Conservation (phyloP, 53 echinoderm and acorn worm species). For the Paracentrotus lividus region DNA sequence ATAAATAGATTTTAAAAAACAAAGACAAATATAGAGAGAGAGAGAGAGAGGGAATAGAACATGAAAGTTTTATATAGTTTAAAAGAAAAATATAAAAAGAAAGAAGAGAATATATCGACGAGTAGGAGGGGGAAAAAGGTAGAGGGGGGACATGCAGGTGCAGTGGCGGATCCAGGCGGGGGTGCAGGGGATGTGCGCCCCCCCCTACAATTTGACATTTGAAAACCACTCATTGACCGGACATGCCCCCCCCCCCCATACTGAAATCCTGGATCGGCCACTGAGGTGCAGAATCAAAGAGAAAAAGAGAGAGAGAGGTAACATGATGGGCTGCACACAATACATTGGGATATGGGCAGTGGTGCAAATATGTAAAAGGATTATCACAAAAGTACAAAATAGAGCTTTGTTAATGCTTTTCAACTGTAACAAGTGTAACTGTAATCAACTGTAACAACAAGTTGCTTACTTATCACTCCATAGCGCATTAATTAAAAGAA, state of each 20-base stretch:
- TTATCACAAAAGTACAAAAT: background rate
- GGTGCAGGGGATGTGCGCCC: too few relatives aligned
- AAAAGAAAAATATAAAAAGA: background rate
- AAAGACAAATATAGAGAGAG: background rate
- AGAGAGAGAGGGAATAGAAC: background rate
- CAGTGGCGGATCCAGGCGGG: too few relatives aligned
- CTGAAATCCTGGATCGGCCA: too few relatives aligned
- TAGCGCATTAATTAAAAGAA: background rate
- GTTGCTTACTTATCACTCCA: constrained; percentile 11
- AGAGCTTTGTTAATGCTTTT: background rate
- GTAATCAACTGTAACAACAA: background rate
- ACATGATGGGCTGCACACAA: background rate
- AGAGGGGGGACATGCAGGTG: background rate
- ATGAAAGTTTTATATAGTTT: too few relatives aligned
- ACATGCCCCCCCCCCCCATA: too few relatives aligned
- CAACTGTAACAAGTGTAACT: too few relatives aligned
- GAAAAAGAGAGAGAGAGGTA: background rate
- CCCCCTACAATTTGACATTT: too few relatives aligned
- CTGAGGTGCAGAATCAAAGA: background rate
- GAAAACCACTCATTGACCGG: too few relatives aligned
- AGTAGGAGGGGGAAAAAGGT: background rate
- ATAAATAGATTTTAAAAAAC: background rate
- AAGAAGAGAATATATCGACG: background rate
- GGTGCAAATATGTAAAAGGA: background rate
- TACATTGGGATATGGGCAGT: background rate